Evolutionary conservation across 2,113 vertebrate genomes (phyloP).

Genomic region (Tyto alba): DNA sequence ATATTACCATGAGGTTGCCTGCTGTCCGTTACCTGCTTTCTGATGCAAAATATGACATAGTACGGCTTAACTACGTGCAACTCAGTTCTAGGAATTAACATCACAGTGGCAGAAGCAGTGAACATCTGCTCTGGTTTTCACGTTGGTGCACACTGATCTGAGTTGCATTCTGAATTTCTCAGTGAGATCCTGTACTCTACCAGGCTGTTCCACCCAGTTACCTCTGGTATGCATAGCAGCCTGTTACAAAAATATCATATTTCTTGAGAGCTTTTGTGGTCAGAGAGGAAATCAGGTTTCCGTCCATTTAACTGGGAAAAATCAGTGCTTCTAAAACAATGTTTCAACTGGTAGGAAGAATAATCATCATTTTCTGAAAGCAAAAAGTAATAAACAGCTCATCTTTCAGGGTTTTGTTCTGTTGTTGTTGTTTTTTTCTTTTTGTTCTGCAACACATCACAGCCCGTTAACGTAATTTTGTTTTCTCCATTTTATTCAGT

Average conservation of each 20-base stretch:
- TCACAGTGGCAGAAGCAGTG: background rate
- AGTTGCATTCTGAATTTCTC: background rate
- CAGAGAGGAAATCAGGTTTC: background rate
- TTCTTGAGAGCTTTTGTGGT: background rate
- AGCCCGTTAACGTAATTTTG: background rate
- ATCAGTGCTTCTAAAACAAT: background rate
- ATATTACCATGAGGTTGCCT: background rate
- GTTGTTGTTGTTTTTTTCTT: background rate
- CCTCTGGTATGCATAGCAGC: background rate
- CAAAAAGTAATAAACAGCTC: background rate
- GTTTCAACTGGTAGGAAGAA: background rate
- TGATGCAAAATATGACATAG: background rate
- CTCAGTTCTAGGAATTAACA: background rate
- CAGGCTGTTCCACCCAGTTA: background rate
- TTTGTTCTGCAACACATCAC: constrained; percentile 20
- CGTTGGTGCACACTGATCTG: background rate
- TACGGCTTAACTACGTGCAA: background rate
- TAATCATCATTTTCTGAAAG: background rate
- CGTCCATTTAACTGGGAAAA: background rate
- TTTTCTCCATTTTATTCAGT: constrained; percentile 22
- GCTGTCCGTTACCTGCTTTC: background rate
- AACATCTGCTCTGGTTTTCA: background rate
- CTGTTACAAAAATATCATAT: background rate
- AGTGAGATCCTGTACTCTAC: background rate
- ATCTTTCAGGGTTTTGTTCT: background rate